phyloP scores from a whole-genome alignment of 2,113 vertebrate genomes.

The Microtus richardsoni region DNA sequence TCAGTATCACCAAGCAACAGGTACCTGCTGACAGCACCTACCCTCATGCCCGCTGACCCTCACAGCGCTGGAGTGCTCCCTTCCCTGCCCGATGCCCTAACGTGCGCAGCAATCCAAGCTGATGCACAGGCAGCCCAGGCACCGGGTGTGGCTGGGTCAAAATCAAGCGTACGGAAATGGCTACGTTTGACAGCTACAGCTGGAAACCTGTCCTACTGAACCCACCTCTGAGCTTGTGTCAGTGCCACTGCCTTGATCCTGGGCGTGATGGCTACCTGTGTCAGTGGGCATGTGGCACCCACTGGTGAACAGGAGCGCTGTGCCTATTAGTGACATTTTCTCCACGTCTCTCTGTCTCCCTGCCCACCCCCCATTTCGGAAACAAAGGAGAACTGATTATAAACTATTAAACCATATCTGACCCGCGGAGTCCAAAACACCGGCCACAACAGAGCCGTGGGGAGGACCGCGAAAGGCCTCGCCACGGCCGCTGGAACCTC shows the following conservation, averaged over 20 bases:
- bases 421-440: background rate
- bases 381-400: conserved; percentile 37
- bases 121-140: background rate
- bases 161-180: background rate
- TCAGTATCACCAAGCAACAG: background rate
- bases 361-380: background rate
- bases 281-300: background rate
- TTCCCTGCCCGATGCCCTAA: background rate
- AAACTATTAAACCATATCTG: conserved; percentile 51
- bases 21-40: background rate
- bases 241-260: background rate
- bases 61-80: background rate
- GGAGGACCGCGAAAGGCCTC: conserved; percentile 52
- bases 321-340: accelerated
- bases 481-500: conserved; percentile 63
- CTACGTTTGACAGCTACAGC: background rate
- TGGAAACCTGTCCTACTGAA: background rate
- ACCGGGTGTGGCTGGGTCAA: background rate
- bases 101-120: background rate
- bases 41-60: background rate
- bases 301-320: background rate
- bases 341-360: background rate
- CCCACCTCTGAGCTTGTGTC: background rate
- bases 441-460: background rate
- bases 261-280: background rate